Base-by-base conservation (phyloP, 2,113 vertebrate genomes). In the Aptenodytes patagonicus region DNA sequence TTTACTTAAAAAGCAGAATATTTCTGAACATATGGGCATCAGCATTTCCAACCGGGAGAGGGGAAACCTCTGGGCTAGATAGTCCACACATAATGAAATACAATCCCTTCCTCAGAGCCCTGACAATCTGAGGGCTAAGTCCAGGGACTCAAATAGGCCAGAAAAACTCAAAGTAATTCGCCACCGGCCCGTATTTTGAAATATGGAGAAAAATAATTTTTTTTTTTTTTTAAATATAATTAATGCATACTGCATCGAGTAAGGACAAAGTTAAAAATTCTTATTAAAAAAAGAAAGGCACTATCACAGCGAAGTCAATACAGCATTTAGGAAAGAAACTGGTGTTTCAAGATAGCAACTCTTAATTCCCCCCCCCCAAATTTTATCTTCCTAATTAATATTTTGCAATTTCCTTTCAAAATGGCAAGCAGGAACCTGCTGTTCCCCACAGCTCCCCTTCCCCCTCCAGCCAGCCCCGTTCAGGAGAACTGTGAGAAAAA, bases 1-100 rank as follows among this genome's bases (percentile, higher is more conserved):
- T 94, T 90, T 76, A 85, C 32, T 81, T 61, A 68, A 82, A 69
- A 91, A 83, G 69, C 47, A 80, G 62, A 85, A 54, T 91, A 65
- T 76, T 91, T 91, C 81, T 83, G 78, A 88, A 65, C 84, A 70
- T 58, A 86, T 28, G 82, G 91, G 66, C 89, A 91, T 91, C 89
- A 84, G 89, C 58, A 80, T 44, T 94, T 94, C 78, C 51, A 18
- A 29, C n/a, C 40, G 84, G 81, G 70, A 95, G 42, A 82, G n/a
- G 62, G 51, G 46, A 89, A 90, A 79, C 42, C 75, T 87, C 95
- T 89, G 77, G 58, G 66, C 44, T 89, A 31, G 94, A 46, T 65
- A 42, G 83, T 83, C 69, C 58, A 36, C 92, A 90, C 60, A 9
- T 85, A 40, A 90, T 83, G 95, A 95, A 94, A 94, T 16, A 47